These are phyloP conservation scores for Coptotermes formosanus DNA, from an alignment of 1,140 invertebrate species.

Conservation along the genomic window DNA sequence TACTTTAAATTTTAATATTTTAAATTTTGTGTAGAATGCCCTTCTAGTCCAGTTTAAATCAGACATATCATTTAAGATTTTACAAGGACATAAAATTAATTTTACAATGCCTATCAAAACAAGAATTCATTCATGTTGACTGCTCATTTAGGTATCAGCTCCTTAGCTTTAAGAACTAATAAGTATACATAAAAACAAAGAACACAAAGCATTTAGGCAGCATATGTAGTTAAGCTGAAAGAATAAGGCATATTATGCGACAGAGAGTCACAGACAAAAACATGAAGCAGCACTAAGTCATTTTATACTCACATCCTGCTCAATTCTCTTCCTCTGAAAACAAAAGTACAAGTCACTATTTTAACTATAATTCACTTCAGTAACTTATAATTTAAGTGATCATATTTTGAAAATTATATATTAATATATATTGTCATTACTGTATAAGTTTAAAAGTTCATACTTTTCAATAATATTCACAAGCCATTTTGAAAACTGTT, in stretches of 20 bases:
- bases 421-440: neutral
- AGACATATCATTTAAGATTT: no score
- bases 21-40: no score
- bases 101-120: no score
- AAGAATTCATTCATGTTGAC: no score
- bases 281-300: neutral
- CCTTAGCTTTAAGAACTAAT: neutral
- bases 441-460: neutral
- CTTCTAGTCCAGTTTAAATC: no score
- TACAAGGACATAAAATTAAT: no score
- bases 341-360: slow-evolving; percentile 28
- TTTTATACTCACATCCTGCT: slow-evolving; percentile 51
- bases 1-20: no score
- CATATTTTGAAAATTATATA: neutral
- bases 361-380: neutral
- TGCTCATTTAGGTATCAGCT: neutral
- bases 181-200: neutral
- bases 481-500: neutral
- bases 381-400: neutral
- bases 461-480: neutral
- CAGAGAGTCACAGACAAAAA: neutral
- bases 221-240: neutral
- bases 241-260: neutral
- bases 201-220: neutral
- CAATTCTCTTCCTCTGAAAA: slow-evolving; percentile 49